Evolutionary conservation across 1,140 invertebrate genomes (phyloP), one percentile per base, ranked within the genome.

Genomic region (Fragariocoptes setiger): DNA sequence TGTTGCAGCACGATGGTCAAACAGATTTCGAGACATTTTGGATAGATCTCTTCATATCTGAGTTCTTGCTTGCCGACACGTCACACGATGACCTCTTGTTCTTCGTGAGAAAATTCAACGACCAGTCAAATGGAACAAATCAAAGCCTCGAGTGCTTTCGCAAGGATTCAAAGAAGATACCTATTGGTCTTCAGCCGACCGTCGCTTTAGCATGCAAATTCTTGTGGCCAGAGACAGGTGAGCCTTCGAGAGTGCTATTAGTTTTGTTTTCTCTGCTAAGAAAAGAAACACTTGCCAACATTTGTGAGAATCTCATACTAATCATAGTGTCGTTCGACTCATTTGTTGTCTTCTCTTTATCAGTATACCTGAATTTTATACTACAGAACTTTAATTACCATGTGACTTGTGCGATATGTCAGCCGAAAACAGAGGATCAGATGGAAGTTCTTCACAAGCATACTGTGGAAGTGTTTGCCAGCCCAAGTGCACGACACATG

Each of bases 141-240:
- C 76, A 76, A 55, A 62, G 79, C 55, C 76, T 92, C 43, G 78
- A 88, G 60, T 61, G 94, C 19, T 92, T 85, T 63, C 70, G 88
- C 41, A 79, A 86, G 59, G 82, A 92, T 59, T 90, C 83, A 50
- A 76, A 80, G 55, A 90, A 90, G 56, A 61, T 92, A 50, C 88
- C 88, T 21, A 76, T 82, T 49, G 78, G 79, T 40, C 85, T 94
- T 63, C 74, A 74, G 18, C 76, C 82, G 52, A 76, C 94, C 50
- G n/a, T n/a, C n/a, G n/a, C n/a, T n/a, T n/a, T n/a, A n/a, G n/a
- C n/a, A n/a, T n/a, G n/a, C n/a, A n/a, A n/a, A n/a, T n/a, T n/a
- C n/a, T 85, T 94, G 62, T 95, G 88, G 88, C 83, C 95, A 61
- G 88, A 97, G 65, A 95, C 88, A 38, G n/a, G n/a, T n/a, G n/a